Percentiles rank a stretch among this genome's conserved stretches.
Conservation (phyloP, 2,888 invertebrate species). For the Drosophila anomelani region DNA sequence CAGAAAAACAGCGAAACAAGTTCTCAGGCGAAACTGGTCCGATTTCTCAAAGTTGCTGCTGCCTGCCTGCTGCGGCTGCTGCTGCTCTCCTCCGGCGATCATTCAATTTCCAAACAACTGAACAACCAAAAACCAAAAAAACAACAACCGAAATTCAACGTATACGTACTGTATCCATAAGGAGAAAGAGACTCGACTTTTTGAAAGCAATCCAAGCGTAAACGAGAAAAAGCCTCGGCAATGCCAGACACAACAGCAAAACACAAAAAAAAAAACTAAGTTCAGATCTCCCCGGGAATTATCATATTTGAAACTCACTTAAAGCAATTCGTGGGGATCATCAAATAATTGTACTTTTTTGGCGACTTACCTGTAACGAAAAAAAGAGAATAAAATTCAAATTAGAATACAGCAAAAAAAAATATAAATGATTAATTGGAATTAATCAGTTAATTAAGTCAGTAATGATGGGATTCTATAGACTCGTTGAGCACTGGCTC, state of each 20-base stretch:
- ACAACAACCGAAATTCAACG: slow-evolving; percentile 39
- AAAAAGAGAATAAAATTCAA: slow-evolving; percentile 1
- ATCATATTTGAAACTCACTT: slow-evolving; percentile 35
- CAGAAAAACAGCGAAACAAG: slow-evolving; percentile 52
- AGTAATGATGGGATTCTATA: slow-evolving; percentile 5
- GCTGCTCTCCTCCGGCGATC: slow-evolving; percentile 41
- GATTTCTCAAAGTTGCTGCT: slow-evolving; percentile 51
- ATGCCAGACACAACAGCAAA: slow-evolving; percentile 16
- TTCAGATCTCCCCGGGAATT: slow-evolving; percentile 46
- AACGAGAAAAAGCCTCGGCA: slow-evolving; percentile 32
- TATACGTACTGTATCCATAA: slow-evolving; percentile 11
- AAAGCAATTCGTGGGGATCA: slow-evolving; percentile 4
- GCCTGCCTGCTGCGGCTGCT: slow-evolving; percentile 25
- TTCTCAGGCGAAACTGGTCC: slow-evolving; percentile 75
- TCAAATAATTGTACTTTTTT: not conserved
- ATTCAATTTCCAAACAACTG: slow-evolving; percentile 33
- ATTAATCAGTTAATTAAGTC: slow-evolving; percentile 7
- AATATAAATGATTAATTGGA: not conserved
- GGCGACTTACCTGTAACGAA: slow-evolving; percentile 37
- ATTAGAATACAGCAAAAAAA: not conserved
- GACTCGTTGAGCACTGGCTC: not conserved
- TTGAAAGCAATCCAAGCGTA: slow-evolving; percentile 73
- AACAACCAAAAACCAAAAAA: slow-evolving; percentile 45
- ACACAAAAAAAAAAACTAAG: slow-evolving; percentile 6
- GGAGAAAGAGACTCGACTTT: slow-evolving; percentile 47